phyloP scores from a whole-genome alignment of 2,113 vertebrate genomes.

The human region DNA sequence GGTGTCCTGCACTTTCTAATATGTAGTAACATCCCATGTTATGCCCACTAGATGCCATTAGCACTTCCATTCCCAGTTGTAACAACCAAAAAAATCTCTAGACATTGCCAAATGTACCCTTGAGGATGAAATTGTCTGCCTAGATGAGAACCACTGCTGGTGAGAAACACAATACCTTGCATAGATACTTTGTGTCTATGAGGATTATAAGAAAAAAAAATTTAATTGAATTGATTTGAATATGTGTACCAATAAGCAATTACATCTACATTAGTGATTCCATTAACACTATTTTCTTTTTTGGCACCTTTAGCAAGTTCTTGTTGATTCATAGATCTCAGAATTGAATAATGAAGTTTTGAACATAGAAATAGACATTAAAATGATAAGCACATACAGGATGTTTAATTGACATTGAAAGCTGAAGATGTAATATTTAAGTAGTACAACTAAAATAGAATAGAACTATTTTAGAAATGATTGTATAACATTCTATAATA shows the following conservation, averaged over 20 bases:
- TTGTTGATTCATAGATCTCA: conserved; percentile 51
- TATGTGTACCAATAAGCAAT: neutral
- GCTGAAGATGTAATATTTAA: conserved; percentile 53
- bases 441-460: conserved; percentile 45
- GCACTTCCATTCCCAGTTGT: accelerated
- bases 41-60: neutral
- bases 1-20: neutral
- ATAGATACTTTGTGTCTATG: neutral
- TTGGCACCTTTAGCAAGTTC: conserved; percentile 27
- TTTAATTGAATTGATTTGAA: neutral
- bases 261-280: neutral
- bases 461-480: conserved; percentile 47
- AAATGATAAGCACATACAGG: conserved; percentile 42
- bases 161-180: neutral
- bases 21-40: neutral
- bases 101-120: neutral
- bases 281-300: neutral
- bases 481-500: neutral
- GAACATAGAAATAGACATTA: conserved; percentile 17
- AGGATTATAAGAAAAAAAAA: neutral
- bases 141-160: neutral
- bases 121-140: neutral
- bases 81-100: neutral
- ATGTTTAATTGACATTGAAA: conserved; percentile 53
- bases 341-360: conserved; percentile 48